Percentiles rank a stretch among this genome's conserved stretches.
phyloP scores from a whole-genome alignment of 2,888 invertebrate species.

The Lepetodrilus schrolli region DNA sequence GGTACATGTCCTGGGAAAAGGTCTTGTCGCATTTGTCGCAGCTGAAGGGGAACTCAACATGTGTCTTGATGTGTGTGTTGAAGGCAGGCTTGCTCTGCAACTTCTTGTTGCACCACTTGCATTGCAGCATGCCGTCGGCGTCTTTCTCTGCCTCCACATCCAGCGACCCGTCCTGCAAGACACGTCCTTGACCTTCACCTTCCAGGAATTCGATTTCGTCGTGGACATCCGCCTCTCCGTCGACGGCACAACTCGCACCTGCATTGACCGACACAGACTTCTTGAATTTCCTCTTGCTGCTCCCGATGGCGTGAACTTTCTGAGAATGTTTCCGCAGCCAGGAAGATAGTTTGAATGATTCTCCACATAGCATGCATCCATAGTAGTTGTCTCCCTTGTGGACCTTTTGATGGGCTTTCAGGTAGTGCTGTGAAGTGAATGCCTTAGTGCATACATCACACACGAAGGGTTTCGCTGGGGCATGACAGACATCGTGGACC shows the following conservation, averaged over 20 bases:
- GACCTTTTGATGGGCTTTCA: constrained; percentile 24
- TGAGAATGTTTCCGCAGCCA: constrained; percentile 43
- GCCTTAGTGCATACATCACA: constrained; percentile 18
- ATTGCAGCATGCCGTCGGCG: neutral
- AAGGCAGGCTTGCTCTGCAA: neutral
- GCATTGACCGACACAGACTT: neutral
- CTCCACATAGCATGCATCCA: constrained; percentile 44
- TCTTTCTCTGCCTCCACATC: neutral
- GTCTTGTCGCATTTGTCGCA: constrained; percentile 1
- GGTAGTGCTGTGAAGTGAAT: neutral
- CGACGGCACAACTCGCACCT: neutral
- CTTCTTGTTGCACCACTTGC: neutral
- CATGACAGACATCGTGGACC: constrained; percentile 9
- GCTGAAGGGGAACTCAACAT: neutral
- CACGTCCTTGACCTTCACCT: neutral
- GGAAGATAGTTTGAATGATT: constrained; percentile 44
- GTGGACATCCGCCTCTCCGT: neutral
- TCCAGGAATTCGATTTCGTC: neutral
- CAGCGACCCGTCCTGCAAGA: neutral
- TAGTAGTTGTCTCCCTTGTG: constrained; percentile 43
- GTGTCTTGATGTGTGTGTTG: constrained; percentile 9
- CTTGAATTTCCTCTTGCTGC: neutral
- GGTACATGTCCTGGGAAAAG: neutral
- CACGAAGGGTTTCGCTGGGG: neutral
- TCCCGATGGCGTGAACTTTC: neutral